Percentiles rank a stretch among this genome's conserved stretches.
These are phyloP conservation scores for Monodelphis domestica DNA, from an alignment of 2,797 vertebrate genomes.

Conservation along the genomic window DNA sequence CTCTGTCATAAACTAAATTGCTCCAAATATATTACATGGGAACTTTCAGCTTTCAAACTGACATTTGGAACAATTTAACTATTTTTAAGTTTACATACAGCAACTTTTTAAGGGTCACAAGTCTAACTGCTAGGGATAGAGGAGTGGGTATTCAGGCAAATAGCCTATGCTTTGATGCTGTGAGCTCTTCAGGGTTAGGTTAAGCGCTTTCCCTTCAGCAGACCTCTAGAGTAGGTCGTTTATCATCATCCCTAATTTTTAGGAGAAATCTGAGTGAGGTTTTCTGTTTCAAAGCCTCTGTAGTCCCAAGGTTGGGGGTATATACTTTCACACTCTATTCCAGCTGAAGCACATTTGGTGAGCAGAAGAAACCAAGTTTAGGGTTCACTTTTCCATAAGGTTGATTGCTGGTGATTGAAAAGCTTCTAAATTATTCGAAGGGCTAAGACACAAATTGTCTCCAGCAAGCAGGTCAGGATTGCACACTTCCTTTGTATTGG, in stretches of 20 bases:
- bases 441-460: neutral
- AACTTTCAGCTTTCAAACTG: neutral
- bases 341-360: neutral
- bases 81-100: neutral
- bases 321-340: neutral
- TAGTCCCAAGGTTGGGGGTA: neutral
- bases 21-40: neutral
- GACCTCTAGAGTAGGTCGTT: neutral
- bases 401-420: neutral
- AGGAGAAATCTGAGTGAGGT: neutral
- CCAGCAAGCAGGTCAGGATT: neutral
- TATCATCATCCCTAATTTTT: neutral
- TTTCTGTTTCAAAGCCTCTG: neutral
- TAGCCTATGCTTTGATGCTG: neutral
- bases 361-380: neutral
- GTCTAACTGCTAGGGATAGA: neutral
- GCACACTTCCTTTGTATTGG: too few species aligned
- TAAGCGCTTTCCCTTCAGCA: neutral
- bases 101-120: neutral
- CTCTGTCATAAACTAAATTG: neutral
- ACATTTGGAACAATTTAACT: neutral
- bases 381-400: neutral
- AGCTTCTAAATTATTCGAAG: neutral
- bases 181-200: neutral
- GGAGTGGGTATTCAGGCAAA: neutral